A percentile compares a stretch with the other conserved stretches of the same genome.
Conservation (phyloP, 2,888 invertebrate species). For the Apodemia mormo region DNA sequence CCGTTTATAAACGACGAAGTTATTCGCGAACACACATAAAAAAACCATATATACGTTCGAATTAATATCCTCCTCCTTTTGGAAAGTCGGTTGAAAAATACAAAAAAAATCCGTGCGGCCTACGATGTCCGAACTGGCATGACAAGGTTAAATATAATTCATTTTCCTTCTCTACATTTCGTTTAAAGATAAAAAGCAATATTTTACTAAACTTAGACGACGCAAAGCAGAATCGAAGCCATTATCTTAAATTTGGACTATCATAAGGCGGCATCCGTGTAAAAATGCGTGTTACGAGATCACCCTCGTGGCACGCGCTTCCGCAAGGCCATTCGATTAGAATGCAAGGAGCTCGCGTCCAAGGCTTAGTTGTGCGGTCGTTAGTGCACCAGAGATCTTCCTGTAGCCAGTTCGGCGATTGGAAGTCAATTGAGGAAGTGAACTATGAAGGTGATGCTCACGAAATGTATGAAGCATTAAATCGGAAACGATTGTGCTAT, state of each 20-base stretch:
- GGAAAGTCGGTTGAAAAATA: no score
- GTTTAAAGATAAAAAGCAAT: no score
- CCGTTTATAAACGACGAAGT: no score
- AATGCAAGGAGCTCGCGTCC: slow-evolving; percentile 79
- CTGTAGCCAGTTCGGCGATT: slow-evolving; percentile 63
- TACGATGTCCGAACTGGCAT: no score
- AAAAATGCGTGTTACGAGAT: slow-evolving; percentile 62
- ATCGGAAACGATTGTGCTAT: slow-evolving; percentile 76
- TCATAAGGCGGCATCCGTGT: slow-evolving; percentile 19
- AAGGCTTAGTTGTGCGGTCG: slow-evolving; percentile 73
- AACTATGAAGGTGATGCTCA: slow-evolving; percentile 68
- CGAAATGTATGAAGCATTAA: slow-evolving; percentile 53
- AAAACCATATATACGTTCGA: no score
- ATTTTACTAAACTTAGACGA: no score
- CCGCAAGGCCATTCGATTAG: slow-evolving; percentile 79
- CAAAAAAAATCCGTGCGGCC: no score
- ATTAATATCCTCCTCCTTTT: no score
- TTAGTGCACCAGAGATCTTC: slow-evolving; percentile 72
- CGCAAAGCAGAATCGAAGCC: no score
- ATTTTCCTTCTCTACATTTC: no score
- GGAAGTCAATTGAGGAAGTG: slow-evolving; percentile 70
- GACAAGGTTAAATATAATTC: no score
- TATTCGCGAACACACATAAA: no score
- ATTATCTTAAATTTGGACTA: neutral
- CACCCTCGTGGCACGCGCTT: slow-evolving; percentile 70